Conservation (phyloP, 2,797 vertebrate genomes). For the Poeciliopsis presidionis region DNA sequence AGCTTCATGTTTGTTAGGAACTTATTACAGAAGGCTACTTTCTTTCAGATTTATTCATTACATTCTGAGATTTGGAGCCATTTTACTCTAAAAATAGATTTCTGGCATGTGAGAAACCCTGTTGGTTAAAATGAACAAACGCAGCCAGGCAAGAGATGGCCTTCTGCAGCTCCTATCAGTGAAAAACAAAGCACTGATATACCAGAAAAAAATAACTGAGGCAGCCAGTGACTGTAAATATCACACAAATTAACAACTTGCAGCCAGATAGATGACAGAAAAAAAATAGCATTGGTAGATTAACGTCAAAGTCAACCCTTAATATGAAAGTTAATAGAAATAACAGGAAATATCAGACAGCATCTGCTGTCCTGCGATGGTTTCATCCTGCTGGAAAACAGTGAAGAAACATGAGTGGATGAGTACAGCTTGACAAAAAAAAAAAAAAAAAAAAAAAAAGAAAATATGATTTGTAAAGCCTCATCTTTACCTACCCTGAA, state of each 20-base stretch:
- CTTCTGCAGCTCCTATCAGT: conserved; percentile 69
- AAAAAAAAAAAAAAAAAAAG: too few species aligned
- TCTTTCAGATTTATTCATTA: not conserved
- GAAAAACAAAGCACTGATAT: conserved; percentile 16
- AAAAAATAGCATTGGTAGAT: conserved; percentile 7
- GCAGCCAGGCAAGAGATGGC: conserved; percentile 69
- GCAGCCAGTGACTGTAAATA: conserved; percentile 10
- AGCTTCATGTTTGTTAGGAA: conserved; percentile 22
- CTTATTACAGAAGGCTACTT: conserved; percentile 12
- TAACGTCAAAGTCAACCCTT: conserved; percentile 38
- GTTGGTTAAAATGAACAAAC: conserved; percentile 76
- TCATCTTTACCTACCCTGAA: conserved; percentile 6
- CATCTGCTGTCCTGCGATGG: conserved; percentile 52
- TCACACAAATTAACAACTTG: not conserved
- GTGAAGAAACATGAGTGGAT: conserved; percentile 17
- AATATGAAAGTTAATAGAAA: conserved; percentile 40
- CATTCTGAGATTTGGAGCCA: conserved; percentile 11
- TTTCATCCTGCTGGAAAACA: conserved; percentile 45
- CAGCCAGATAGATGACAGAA: conserved; percentile 3
- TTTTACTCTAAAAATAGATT: conserved; percentile 73
- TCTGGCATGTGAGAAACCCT: conserved; percentile 72
- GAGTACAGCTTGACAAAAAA: conserved; percentile 13
- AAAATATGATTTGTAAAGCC: conserved; percentile 21
- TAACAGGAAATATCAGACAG: conserved; percentile 53
- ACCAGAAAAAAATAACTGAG: conserved; percentile 7